These are phyloP conservation scores for Dendrolimus punctatus DNA, from an alignment of 1,140 invertebrate species.

Conservation along the genomic window DNA sequence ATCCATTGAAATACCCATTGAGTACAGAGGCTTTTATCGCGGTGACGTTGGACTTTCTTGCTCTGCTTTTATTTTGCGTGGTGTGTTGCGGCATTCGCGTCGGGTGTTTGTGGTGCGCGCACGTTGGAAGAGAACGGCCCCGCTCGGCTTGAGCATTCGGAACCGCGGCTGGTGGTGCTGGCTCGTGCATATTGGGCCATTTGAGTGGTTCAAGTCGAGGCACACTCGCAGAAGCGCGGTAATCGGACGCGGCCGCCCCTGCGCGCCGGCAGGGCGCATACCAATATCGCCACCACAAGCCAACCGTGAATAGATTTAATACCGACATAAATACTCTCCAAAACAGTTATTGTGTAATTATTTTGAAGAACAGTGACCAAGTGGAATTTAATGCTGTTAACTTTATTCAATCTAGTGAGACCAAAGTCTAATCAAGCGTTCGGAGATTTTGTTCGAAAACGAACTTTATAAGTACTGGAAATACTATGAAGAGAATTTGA, in stretches of 20 bases:
- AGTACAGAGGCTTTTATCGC: constrained; percentile 44
- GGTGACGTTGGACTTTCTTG: constrained; percentile 64
- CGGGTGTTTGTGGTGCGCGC: constrained; percentile 35
- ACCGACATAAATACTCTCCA: constrained; percentile 28
- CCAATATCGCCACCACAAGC: constrained; percentile 32
- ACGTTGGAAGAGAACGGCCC: constrained; percentile 21
- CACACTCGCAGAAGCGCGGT: too few species aligned
- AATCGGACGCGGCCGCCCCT: too few species aligned
- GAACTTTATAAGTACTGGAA: too few species aligned
- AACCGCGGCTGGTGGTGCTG: neutral
- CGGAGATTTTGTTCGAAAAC: too few species aligned
- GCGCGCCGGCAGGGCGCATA: constrained; percentile 3
- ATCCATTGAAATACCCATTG: constrained; percentile 24
- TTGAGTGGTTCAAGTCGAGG: too few species aligned
- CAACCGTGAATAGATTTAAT: constrained; percentile 46
- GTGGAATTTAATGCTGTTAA: constrained; percentile 25
- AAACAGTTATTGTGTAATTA: constrained; percentile 21
- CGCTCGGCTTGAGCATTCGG: constrained; percentile 12
- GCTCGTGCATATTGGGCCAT: neutral
- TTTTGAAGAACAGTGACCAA: constrained; percentile 36
- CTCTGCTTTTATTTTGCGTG: constrained; percentile 45
- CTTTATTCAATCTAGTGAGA: constrained; percentile 32
- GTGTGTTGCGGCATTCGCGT: constrained; percentile 39
- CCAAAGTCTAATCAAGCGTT: constrained; percentile 15
- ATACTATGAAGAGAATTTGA: too few species aligned